phyloP scores from a whole-genome alignment of 2,888 invertebrate species.

The Sericinus montela region DNA sequence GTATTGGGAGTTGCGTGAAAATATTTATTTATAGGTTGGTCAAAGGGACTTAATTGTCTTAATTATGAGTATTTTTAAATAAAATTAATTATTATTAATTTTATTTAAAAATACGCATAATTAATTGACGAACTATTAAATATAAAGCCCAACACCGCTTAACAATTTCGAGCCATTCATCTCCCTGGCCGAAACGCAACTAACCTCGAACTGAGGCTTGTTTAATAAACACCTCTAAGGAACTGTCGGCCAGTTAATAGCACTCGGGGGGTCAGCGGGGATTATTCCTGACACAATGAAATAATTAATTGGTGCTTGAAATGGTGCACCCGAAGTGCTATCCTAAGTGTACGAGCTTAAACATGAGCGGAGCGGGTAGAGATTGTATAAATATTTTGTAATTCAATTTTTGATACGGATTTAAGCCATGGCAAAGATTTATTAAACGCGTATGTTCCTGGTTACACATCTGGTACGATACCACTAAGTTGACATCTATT shows the following conservation, averaged over 20 bases:
- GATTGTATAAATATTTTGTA: no score
- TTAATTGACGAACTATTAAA: neutral
- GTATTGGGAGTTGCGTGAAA: no score
- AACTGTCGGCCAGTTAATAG: constrained; percentile 73
- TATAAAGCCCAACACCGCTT: neutral
- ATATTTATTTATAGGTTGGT: no score
- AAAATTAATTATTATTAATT: no score
- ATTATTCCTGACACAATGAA: constrained; percentile 65
- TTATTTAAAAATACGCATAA: neutral
- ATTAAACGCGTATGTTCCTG: no score
- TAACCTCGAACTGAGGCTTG: constrained; percentile 49
- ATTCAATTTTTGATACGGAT: no score
- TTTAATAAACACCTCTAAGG: constrained; percentile 73
- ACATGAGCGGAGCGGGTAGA: constrained; percentile 6
- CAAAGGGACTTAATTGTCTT: no score
- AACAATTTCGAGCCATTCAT: constrained; percentile 10
- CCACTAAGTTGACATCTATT: no score
- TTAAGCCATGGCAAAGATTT: no score
- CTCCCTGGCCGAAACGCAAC: constrained; percentile 25
- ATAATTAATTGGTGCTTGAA: constrained; percentile 76
- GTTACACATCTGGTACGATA: no score
- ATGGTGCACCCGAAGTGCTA: constrained; percentile 54
- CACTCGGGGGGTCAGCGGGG: constrained; percentile 57
- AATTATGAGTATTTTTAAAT: no score
- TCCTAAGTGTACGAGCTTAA: constrained; percentile 33